phyloP scores from a whole-genome alignment of 2,888 invertebrate species.

The Sminthurinus aureus region DNA sequence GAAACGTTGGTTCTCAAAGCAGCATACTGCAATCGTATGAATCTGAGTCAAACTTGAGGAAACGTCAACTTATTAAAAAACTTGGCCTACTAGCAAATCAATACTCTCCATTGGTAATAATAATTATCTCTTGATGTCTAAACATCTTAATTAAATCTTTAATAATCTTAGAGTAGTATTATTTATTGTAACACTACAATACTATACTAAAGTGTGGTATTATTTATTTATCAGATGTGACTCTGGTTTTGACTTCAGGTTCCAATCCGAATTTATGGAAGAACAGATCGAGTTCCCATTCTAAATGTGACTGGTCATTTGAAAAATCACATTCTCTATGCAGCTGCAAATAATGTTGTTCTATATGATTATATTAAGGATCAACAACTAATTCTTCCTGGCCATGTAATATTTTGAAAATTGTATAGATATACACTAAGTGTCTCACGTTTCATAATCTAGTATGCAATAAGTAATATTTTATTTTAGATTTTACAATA shows the following conservation, averaged over 20 bases:
- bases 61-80: not conserved
- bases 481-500: not conserved
- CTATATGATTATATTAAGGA: slow-evolving; percentile 54
- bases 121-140: not conserved
- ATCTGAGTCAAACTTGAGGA: not conserved
- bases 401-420: slow-evolving; percentile 51
- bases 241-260: slow-evolving; percentile 12
- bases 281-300: slow-evolving; percentile 45
- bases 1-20: not conserved
- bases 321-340: slow-evolving; percentile 54
- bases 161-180: not conserved
- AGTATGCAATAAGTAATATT: no score
- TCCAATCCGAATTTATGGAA: slow-evolving; percentile 50
- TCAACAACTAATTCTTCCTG: slow-evolving; percentile 54
- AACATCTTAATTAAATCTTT: not conserved
- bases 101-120: slow-evolving; percentile 30
- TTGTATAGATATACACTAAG: not conserved
- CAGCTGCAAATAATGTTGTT: slow-evolving; percentile 53
- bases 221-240: not conserved
- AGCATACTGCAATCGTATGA: not conserved
- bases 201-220: not conserved
- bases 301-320: slow-evolving; percentile 55
- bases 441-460: no score
- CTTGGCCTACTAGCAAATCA: not conserved
- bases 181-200: not conserved